A percentile compares a stretch with the other conserved stretches of the same genome.
Conservation (phyloP, 2,888 invertebrate species). For the Plebejus anna region DNA sequence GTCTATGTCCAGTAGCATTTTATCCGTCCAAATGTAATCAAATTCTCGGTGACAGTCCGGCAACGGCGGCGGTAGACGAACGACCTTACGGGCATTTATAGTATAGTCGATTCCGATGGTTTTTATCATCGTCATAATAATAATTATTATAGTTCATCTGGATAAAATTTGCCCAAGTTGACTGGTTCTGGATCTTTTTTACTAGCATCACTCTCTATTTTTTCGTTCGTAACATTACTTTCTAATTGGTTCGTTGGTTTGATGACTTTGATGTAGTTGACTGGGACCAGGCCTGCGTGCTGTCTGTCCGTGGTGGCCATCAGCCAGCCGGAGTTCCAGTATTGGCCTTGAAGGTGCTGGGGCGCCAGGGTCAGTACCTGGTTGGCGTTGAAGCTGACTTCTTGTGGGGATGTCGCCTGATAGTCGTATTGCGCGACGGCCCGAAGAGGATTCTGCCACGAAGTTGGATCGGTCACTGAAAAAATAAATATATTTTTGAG, state of each 20-base stretch:
- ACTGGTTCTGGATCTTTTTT: constrained; percentile 32
- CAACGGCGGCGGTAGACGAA: too few relatives aligned
- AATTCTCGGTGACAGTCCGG: too few relatives aligned
- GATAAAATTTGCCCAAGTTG: constrained; percentile 14
- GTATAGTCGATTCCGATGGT: neutral
- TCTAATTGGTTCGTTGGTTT: constrained; percentile 44
- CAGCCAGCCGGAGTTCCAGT: constrained; percentile 85
- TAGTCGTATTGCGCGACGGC: constrained; percentile 88
- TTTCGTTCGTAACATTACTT: constrained; percentile 33
- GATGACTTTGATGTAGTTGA: constrained; percentile 77
- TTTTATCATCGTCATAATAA: neutral
- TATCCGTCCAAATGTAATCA: too few relatives aligned
- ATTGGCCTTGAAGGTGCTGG: constrained; percentile 86
- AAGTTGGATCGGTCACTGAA: constrained; percentile 82
- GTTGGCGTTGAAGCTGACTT: constrained; percentile 87
- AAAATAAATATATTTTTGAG: constrained; percentile 31
- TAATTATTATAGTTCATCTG: neutral
- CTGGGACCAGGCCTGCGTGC: constrained; percentile 82
- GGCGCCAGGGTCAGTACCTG: constrained; percentile 92
- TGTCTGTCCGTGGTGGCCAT: constrained; percentile 81
- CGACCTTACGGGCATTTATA: too few relatives aligned
- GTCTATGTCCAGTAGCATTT: too few relatives aligned
- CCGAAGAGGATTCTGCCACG: constrained; percentile 84
- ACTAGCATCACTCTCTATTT: constrained; percentile 32
- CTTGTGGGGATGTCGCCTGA: constrained; percentile 84